phyloP scores from a whole-genome alignment of 2,113 vertebrate genomes.

The Ageneiosus marmoratus region DNA sequence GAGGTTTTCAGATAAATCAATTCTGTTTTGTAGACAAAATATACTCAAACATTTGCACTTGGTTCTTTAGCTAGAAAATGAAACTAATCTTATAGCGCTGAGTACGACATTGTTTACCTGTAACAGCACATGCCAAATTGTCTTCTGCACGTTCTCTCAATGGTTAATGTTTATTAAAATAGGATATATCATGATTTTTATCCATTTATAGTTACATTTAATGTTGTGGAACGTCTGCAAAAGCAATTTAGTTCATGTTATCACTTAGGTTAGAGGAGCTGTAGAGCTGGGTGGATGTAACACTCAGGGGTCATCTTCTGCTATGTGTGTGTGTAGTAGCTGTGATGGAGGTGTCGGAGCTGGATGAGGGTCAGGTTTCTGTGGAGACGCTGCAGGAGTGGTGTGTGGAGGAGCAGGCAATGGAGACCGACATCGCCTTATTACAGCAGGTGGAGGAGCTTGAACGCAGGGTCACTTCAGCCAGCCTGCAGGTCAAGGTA shows the following conservation, averaged over 20 bases:
- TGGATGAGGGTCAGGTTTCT: conserved; percentile 81
- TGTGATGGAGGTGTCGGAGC: conserved; percentile 81
- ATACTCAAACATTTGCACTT: not conserved
- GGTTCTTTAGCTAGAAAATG: not conserved
- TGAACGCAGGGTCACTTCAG: conserved; percentile 88
- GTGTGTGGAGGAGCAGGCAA: conserved; percentile 92
- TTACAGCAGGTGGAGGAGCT: conserved; percentile 92
- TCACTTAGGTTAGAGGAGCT: not conserved
- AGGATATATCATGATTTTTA: not conserved
- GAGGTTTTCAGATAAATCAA: not conserved
- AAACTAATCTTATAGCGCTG: not conserved
- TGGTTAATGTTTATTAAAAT: not conserved
- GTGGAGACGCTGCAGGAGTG: conserved; percentile 83
- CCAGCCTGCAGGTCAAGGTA: conserved; percentile 93
- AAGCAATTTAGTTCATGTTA: not conserved
- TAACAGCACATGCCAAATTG: too few species aligned
- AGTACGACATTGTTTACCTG: too few species aligned
- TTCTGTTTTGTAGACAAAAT: too few species aligned
- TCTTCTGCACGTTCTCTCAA: not conserved
- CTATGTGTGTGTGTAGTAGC: conserved; percentile 63
- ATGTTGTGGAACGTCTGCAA: not conserved
- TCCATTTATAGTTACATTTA: not conserved
- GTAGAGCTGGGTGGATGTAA: not conserved
- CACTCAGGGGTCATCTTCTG: not conserved
- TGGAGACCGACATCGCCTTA: conserved; percentile 86